phyloP scores from a whole-genome alignment of 64 coral and sea anemone species.

The Actinia tenebrosa region DNA sequence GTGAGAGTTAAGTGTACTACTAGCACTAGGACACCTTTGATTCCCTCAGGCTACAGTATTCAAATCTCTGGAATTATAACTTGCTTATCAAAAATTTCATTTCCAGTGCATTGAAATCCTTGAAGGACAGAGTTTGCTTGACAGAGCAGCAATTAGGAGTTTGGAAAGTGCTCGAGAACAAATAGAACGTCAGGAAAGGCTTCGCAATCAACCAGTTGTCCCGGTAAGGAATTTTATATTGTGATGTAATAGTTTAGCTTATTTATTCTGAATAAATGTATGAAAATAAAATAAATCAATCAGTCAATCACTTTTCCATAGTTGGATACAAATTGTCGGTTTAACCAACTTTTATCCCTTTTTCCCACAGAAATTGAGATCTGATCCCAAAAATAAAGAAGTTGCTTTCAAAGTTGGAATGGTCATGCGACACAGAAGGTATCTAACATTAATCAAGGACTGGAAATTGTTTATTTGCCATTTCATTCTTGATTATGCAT shows the following conservation, averaged over 20 bases:
- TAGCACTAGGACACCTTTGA: no score
- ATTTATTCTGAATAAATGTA: neutral
- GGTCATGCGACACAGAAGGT: conserved; percentile 88
- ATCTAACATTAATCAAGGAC: neutral
- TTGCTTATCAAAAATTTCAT: neutral
- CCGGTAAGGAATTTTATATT: conserved; percentile 6
- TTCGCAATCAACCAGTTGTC: conserved; percentile 15
- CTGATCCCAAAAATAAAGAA: conserved; percentile 49
- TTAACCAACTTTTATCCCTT: neutral
- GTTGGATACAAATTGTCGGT: neutral
- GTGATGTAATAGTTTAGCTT: neutral
- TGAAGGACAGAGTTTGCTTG: conserved; percentile 15
- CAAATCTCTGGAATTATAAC: no score
- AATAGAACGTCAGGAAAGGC: conserved; percentile 21
- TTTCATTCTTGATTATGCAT: neutral
- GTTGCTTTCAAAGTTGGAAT: conserved; percentile 83
- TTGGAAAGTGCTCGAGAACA: conserved; percentile 38
- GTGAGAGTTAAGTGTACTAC: no score
- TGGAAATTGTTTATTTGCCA: neutral
- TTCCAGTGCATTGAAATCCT: conserved; percentile 34
- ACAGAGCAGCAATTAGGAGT: neutral
- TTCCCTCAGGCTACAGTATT: no score
- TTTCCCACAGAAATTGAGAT: conserved; percentile 56
- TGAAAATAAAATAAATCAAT: no score
- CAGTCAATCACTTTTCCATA: no score